Conservation (phyloP, 2,797 vertebrate species). For the Oryzias sinensis region DNA sequence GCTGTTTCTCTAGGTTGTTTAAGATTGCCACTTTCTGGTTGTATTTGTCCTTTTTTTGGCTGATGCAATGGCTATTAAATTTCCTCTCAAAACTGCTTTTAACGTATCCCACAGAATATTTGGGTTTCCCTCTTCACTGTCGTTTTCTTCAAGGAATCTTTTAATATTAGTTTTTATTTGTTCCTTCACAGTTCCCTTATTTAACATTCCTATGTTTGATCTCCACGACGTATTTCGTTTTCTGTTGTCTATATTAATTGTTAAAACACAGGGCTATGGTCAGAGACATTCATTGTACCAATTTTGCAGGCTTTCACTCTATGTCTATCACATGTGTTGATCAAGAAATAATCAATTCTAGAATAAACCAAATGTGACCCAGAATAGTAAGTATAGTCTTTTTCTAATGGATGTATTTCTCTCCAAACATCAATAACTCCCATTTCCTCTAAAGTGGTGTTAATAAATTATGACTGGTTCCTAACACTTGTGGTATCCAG, state of each 20-base stretch:
- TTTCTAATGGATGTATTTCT: neutral
- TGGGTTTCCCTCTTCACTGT: no score
- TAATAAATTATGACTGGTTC: neutral
- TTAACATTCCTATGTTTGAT: neutral
- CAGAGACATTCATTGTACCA: neutral
- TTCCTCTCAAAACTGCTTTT: neutral
- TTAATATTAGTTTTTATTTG: no score
- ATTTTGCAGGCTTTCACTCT: neutral
- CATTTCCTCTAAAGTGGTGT: neutral
- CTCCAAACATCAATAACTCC: neutral
- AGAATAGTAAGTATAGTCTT: conserved; percentile 6
- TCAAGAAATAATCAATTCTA: neutral
- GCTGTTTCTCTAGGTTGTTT: neutral
- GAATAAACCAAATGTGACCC: neutral
- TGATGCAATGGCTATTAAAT: neutral
- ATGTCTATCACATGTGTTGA: neutral
- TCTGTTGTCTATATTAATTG: neutral
- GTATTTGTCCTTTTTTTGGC: neutral
- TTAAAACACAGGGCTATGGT: neutral
- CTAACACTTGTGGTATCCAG: neutral
- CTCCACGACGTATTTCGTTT: neutral
- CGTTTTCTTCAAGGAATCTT: no score
- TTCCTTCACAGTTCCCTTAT: neutral
- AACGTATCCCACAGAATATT: neutral
- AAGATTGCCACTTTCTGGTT: neutral